phyloP scores from a whole-genome alignment of 2,797 vertebrate genomes.

The Macrochelys suwanniensis region DNA sequence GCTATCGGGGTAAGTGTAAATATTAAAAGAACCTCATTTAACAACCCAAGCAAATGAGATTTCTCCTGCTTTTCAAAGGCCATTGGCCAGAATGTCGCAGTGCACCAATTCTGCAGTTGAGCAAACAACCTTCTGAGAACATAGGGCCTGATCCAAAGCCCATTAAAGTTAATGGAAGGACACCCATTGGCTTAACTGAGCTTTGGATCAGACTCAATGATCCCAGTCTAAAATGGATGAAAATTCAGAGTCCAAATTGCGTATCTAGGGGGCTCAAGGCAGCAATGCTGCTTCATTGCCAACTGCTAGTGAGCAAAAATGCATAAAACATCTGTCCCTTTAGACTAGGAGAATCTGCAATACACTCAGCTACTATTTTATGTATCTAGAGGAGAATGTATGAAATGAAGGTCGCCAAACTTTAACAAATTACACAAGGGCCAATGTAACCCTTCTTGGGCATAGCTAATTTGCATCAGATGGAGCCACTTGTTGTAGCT shows the following conservation, averaged over 20 bases:
- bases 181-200: neutral
- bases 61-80: constrained; percentile 52
- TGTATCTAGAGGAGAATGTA: neutral
- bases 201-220: neutral
- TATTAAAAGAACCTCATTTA: neutral
- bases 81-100: constrained; percentile 40
- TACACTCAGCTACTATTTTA: neutral
- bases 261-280: neutral
- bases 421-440: neutral
- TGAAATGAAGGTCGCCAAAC: neutral
- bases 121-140: neutral
- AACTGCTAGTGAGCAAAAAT: neutral
- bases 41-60: neutral
- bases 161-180: constrained; percentile 9
- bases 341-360: neutral
- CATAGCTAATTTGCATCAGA: neutral
- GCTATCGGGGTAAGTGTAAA: neutral
- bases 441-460: neutral
- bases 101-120: constrained; percentile 7
- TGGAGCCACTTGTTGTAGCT: neutral
- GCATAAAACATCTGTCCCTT: neutral
- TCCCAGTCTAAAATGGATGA: neutral
- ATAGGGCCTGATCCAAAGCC: neutral
- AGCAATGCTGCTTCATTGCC: neutral
- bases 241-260: neutral